Evolutionary conservation across 2,113 vertebrate genomes (phyloP), one percentile per base, ranked within the genome.

Genomic region (Myotis brandtii): DNA sequence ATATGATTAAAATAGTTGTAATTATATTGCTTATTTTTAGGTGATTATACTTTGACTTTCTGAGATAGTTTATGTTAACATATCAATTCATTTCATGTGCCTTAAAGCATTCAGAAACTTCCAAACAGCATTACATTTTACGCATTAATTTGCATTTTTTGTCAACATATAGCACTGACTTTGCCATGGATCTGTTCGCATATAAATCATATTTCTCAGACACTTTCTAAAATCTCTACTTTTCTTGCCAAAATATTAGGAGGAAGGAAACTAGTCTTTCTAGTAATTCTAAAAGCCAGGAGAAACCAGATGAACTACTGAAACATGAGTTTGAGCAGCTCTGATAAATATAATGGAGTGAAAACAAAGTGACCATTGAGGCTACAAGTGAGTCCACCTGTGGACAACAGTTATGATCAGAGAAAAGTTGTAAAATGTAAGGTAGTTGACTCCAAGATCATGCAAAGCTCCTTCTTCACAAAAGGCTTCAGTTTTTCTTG

Each of bases 11-110:
- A 87, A 77, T 75, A 75, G 18, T 13, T 73, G 0, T 67, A 62
- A 56, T 96, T 89, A 73, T 37, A 77, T 48, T 81, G 25, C 18
- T 46, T 70, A 32, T 43, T 70, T 89, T 32, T 90, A 56, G 9
- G 14, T 90, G 18, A 59, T 75, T 80, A 52, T 25, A 73, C 56
- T 27, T 77, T 92, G 20, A 27, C 40, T 95, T 72, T 92, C 11
- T 43, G 54, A 92, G 20, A 48, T 25, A 81, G 17, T 86, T 86
- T 17, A 50, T 46, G 73, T 81, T 80, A 80, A 77, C 13, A 76
- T 75, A n/a, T 46, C 82, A 83, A 87, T 73, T 80, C 52, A 52
- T 59, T 79, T 67, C 52, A 4, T 81, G 12, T 79, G 12, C 77
- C 32, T 86, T 62, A 70, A 77, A 81, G 6, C 37, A 67, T 87